These are phyloP conservation scores for Polydrusus pterygomalis DNA, from an alignment of 2,888 invertebrate genomes.

Conservation along the genomic window DNA sequence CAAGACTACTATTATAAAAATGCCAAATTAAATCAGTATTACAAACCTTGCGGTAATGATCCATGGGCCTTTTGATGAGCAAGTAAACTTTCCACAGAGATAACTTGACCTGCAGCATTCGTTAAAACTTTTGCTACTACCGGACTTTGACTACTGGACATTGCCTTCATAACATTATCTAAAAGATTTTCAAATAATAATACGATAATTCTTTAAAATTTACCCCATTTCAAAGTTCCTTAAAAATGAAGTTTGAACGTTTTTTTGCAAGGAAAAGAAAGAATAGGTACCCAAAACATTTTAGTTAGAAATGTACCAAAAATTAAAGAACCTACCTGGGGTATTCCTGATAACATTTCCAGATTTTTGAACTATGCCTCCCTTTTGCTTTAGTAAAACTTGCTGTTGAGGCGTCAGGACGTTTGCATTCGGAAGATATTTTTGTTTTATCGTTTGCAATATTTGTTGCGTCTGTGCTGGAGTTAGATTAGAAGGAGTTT, in stretches of 20 bases:
- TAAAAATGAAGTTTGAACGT: no score
- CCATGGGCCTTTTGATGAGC: slow-evolving; percentile 74
- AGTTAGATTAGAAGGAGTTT: slow-evolving; percentile 66
- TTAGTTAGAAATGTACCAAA: no score
- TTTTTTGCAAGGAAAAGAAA: no score
- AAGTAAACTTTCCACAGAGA: slow-evolving; percentile 77
- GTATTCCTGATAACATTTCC: slow-evolving; percentile 55
- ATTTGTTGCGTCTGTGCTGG: slow-evolving; percentile 72
- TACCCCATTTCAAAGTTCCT: no score
- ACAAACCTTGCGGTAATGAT: slow-evolving; percentile 72
- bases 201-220: no score
- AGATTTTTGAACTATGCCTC: slow-evolving; percentile 58
- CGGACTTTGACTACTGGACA: slow-evolving; percentile 73
- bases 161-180: slow-evolving; percentile 72
- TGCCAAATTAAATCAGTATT: background rate
- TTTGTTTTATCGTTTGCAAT: slow-evolving; percentile 71
- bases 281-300: no score
- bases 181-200: no score
- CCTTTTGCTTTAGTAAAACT: slow-evolving; percentile 74
- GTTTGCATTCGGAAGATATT: slow-evolving; percentile 69
- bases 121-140: slow-evolving; percentile 84
- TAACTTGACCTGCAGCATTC: slow-evolving; percentile 78
- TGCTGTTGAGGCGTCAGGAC: slow-evolving; percentile 68
- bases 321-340: slow-evolving; percentile 27
- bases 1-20: no score